Percentiles rank a stretch among this genome's conserved stretches.
Conservation (phyloP, 2,797 vertebrate genomes). For the Esox masquinongy region DNA sequence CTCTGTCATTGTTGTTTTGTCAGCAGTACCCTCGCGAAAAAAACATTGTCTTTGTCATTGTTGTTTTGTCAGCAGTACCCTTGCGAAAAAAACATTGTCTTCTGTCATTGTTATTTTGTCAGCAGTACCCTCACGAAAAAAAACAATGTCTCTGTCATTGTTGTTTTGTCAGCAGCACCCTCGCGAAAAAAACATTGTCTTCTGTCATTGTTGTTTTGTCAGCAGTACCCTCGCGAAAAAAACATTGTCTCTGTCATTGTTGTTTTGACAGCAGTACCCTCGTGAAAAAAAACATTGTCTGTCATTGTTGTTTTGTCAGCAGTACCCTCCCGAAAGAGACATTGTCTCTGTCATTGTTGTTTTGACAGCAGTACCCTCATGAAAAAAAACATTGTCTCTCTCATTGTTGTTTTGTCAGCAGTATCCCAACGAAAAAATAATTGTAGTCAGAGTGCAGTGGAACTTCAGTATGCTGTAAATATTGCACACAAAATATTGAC, state of each 20-base stretch:
- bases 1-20: slow-evolving; percentile 23
- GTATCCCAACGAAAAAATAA: neutral
- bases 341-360: slow-evolving; percentile 10
- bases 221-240: slow-evolving; percentile 15
- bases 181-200: neutral
- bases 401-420: slow-evolving; percentile 33
- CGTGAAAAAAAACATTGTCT: neutral
- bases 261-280: slow-evolving; percentile 29
- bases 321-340: slow-evolving; percentile 8
- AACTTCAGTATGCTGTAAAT: too few species aligned
- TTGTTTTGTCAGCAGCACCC: slow-evolving; percentile 29
- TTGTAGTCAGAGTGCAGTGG: too few species aligned
- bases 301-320: slow-evolving; percentile 29
- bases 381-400: slow-evolving; percentile 2
- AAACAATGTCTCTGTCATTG: slow-evolving; percentile 11
- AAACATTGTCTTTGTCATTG: neutral
- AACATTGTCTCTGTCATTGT: slow-evolving; percentile 7
- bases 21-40: slow-evolving; percentile 11
- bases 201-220: slow-evolving; percentile 27
- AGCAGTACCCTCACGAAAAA: slow-evolving; percentile 11
- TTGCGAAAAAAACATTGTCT: neutral
- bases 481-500: too few species aligned
- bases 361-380: slow-evolving; percentile 24
- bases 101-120: slow-evolving; percentile 27
- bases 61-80: slow-evolving; percentile 29